Percentiles rank a stretch among this genome's conserved stretches.
phyloP scores from a whole-genome alignment of 2,797 vertebrate genomes.

The Valencia hispanica region DNA sequence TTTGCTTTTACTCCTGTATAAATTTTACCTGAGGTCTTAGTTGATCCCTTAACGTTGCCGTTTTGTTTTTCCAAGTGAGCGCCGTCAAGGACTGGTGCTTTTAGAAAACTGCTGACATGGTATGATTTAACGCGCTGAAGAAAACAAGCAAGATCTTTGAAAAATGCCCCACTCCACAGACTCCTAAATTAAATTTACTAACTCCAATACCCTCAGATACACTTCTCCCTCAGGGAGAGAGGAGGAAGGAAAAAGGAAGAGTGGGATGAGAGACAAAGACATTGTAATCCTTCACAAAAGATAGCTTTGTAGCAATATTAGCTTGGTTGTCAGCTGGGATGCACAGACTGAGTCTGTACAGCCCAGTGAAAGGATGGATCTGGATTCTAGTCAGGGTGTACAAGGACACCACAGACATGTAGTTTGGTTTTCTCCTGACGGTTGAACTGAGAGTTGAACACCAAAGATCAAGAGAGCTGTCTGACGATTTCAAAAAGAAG shows the following conservation, averaged over 20 bases:
- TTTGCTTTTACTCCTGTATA: neutral
- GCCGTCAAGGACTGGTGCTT: slow-evolving; percentile 31
- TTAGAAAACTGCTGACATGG: slow-evolving; percentile 55
- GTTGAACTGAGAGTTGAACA: neutral
- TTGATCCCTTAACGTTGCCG: slow-evolving; percentile 19
- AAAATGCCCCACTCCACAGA: slow-evolving; percentile 49
- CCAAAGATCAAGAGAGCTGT: neutral
- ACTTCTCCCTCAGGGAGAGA: slow-evolving; percentile 1
- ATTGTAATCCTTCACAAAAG: neutral
- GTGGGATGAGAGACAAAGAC: neutral
- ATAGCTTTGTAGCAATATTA: neutral
- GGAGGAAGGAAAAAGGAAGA: neutral
- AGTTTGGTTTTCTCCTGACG: neutral
- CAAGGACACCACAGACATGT: neutral
- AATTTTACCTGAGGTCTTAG: slow-evolving; percentile 31
- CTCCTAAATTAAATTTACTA: slow-evolving; percentile 63
- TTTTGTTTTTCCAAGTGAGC: slow-evolving; percentile 43
- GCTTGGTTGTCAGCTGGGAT: neutral
- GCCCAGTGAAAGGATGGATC: neutral
- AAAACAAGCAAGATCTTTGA: slow-evolving; percentile 51
- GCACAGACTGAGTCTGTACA: neutral
- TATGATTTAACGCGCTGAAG: slow-evolving; percentile 37
- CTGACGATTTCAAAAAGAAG: neutral
- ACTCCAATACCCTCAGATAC: slow-evolving; percentile 2
- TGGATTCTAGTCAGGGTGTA: neutral